Percentiles rank a stretch among this genome's conserved stretches.
Conservation (phyloP, 37 sponge, comb jelly and placozoan species). For the Chondrosia reniformis region DNA sequence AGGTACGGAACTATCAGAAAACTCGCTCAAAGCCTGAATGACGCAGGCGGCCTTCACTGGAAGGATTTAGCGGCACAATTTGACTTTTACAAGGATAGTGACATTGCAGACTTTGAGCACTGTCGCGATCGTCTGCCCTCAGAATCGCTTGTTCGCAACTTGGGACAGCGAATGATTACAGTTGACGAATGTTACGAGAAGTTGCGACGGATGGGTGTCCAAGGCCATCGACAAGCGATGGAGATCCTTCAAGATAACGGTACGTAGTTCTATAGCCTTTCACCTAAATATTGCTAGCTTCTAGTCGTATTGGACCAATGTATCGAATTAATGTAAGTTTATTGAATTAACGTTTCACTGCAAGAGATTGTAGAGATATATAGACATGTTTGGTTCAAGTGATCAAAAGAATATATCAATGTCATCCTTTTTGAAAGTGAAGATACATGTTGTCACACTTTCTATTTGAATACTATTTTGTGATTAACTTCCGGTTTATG, state of each 20-base stretch:
- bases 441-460: no score
- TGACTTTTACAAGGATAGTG: background rate
- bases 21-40: background rate
- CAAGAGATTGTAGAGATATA: no score
- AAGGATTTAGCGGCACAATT: background rate
- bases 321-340: no score
- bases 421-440: no score
- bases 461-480: no score
- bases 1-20: background rate
- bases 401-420: no score
- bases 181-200: background rate
- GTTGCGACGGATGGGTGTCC: background rate
- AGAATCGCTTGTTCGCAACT: background rate
- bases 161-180: background rate
- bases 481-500: no score
- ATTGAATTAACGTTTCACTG: no score
- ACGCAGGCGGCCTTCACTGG: background rate
- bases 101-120: background rate
- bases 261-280: background rate
- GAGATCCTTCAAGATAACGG: background rate
- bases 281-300: no score
- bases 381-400: no score
- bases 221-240: conserved; percentile 9
- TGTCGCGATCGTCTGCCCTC: background rate
- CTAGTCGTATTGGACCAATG: no score